Evolutionary conservation across 2,113 vertebrate species (phyloP).

Genomic region (Castor canadensis): DNA sequence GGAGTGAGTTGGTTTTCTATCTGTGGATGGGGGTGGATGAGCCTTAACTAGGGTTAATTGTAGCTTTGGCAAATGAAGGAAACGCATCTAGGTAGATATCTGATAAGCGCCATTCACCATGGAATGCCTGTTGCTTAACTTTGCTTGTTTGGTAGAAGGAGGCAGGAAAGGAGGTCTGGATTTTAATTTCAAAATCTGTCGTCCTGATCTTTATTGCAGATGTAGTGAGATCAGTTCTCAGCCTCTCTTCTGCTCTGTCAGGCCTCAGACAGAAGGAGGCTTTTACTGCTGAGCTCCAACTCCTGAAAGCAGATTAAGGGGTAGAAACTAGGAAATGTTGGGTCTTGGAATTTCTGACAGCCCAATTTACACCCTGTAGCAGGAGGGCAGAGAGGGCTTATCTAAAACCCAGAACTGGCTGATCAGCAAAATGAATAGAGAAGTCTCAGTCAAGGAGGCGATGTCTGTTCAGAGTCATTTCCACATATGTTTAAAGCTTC

Average conservation of each 20-base stretch:
- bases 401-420: neutral
- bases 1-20: neutral
- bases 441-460: neutral
- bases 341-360: constrained; percentile 4
- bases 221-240: neutral
- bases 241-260: neutral
- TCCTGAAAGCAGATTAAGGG: neutral
- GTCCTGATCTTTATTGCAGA: constrained; percentile 36
- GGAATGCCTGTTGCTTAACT: neutral
- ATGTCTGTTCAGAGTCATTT: neutral
- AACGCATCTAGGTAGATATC: neutral
- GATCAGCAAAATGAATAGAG: neutral
- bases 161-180: constrained; percentile 6
- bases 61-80: constrained; percentile 20
- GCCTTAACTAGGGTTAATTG: constrained; percentile 47
- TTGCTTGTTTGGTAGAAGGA: neutral
- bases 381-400: neutral
- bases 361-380: neutral
- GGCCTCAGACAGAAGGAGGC: neutral
- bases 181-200: neutral
- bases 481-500: neutral
- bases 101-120: neutral
- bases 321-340: neutral
- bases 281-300: neutral
- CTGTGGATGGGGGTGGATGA: neutral